A percentile compares a stretch with the other conserved stretches of the same genome.
Conservation (phyloP, 1,140 invertebrate genomes). For the Vanessa atalanta region DNA sequence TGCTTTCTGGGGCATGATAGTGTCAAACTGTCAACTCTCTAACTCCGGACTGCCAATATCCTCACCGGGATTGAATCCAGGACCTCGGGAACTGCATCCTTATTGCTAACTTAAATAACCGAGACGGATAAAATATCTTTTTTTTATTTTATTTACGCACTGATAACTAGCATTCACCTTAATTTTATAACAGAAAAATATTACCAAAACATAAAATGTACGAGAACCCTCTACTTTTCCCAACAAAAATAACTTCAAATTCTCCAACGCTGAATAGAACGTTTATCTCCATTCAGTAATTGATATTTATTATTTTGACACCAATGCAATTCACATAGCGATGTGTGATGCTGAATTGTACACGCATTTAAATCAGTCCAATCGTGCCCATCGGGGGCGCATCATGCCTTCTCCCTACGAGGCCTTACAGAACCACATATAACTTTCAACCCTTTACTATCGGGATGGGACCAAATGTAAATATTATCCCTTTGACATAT, state of each 20-base stretch:
- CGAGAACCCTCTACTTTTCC: not conserved
- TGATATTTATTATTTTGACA: conserved; percentile 75
- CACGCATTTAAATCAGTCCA: conserved; percentile 47
- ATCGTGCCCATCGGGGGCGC: conserved; percentile 40
- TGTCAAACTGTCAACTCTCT: no score
- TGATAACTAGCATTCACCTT: no score
- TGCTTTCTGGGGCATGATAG: no score
- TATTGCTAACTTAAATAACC: no score
- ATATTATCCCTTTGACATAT: conserved; percentile 61
- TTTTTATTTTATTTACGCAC: no score
- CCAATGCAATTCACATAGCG: conserved; percentile 63
- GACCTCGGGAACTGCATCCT: no score
- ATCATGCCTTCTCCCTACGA: conserved; percentile 49
- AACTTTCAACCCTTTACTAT: conserved; percentile 39
- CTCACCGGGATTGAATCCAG: no score
- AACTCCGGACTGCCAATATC: no score
- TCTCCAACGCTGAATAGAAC: conserved; percentile 6
- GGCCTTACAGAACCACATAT: conserved; percentile 34
- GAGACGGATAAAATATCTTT: no score
- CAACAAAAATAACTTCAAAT: not conserved
- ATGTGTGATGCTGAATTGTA: conserved; percentile 51
- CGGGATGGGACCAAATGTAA: conserved; percentile 74
- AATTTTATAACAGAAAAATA: no score
- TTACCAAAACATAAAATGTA: not conserved
- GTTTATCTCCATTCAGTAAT: conserved; percentile 55